Evolutionary conservation across 2,797 vertebrate species (phyloP).

Genomic region (Apodemus agrarius): DNA sequence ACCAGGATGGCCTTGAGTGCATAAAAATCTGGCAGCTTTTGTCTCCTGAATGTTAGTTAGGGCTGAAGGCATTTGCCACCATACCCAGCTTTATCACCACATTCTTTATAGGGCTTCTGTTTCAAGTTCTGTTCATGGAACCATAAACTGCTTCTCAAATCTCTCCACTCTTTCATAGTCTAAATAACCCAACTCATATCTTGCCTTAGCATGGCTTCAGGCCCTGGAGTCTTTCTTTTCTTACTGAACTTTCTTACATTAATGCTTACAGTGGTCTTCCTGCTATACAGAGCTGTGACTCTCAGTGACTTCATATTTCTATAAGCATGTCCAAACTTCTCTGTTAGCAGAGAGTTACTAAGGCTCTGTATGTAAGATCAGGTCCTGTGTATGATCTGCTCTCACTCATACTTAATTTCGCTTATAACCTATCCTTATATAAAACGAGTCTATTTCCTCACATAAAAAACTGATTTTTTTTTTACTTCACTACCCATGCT

Average conservation of each 20-base stretch:
- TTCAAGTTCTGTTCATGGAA: neutral
- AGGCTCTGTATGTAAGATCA: neutral
- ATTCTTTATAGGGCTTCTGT: neutral
- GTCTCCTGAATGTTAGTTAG: neutral
- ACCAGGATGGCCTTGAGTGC: too few relatives aligned
- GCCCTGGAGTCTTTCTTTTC: neutral
- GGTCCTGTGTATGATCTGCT: neutral
- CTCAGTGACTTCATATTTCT: neutral
- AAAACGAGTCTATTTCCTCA: neutral
- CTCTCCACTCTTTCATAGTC: neutral
- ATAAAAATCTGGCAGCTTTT: too few relatives aligned
- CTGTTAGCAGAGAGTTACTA: neutral
- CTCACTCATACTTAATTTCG: neutral
- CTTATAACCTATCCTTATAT: neutral
- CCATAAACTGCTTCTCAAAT: neutral
- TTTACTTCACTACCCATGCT: neutral
- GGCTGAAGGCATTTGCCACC: neutral
- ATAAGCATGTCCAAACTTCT: neutral
- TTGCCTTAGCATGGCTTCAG: neutral
- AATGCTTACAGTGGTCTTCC: neutral
- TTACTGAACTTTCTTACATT: neutral
- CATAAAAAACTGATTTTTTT: neutral
- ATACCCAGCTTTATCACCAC: neutral
- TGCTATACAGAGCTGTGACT: neutral
- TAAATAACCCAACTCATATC: accelerated